Conservation (phyloP, 1,140 invertebrate genomes). For the Drosophila bocki region DNA sequence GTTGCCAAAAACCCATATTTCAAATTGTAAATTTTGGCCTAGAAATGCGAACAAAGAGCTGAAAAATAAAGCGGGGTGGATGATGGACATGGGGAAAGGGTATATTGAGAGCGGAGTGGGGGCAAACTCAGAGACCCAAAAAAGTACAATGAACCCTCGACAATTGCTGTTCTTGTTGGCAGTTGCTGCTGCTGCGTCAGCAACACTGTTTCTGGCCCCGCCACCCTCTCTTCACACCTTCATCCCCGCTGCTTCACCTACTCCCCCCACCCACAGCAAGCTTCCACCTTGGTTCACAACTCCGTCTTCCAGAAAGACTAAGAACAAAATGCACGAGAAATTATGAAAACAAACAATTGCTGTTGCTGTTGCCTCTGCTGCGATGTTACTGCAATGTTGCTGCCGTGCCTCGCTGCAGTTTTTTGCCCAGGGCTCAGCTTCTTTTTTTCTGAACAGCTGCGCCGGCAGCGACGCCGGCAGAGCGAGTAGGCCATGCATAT, state of each 20-base stretch:
- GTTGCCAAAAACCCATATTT: constrained; percentile 23
- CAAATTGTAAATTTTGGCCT: constrained; percentile 70
- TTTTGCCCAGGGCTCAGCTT: constrained; percentile 53
- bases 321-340: constrained; percentile 67
- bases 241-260: no score
- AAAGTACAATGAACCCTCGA: constrained; percentile 73
- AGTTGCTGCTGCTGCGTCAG: constrained; percentile 25
- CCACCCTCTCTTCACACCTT: background rate
- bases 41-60: constrained; percentile 46
- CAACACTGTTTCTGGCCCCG: constrained; percentile 41
- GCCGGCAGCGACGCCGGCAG: constrained; percentile 29
- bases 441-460: constrained; percentile 25
- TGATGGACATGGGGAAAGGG: background rate
- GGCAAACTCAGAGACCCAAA: constrained; percentile 50
- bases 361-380: constrained; percentile 43
- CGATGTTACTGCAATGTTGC: constrained; percentile 35
- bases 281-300: constrained; percentile 4
- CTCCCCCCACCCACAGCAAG: background rate
- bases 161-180: constrained; percentile 42
- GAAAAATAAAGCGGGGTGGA: constrained; percentile 14
- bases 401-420: constrained; percentile 56
- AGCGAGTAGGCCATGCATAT: constrained; percentile 66
- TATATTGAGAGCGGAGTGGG: background rate
- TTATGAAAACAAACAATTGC: constrained; percentile 76
- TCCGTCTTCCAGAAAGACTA: constrained; percentile 39